Evolutionary conservation across 2,797 vertebrate species (phyloP).

Genomic region (Gymnopithys bicolor): DNA sequence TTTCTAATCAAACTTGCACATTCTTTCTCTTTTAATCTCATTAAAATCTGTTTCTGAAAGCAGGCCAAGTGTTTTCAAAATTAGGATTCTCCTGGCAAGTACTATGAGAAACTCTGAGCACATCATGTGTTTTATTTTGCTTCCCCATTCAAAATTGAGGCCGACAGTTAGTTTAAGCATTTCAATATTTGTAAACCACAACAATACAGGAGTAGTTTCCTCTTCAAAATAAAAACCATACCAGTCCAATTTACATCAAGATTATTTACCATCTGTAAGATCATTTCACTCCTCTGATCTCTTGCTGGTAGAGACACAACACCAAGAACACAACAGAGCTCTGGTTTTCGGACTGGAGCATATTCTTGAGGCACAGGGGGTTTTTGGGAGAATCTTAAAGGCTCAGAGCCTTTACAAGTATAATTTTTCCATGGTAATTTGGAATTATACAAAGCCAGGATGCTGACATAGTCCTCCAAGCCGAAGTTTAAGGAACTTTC

Average conservation of each 20-base stretch:
- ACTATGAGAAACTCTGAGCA: constrained; percentile 36
- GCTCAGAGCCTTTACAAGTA: background rate
- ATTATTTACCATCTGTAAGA: constrained; percentile 4
- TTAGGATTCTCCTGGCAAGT: constrained; percentile 42
- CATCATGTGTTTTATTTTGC: constrained; percentile 35
- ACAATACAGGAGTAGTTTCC: constrained; percentile 27
- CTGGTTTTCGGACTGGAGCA: background rate
- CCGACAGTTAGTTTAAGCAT: constrained; percentile 35
- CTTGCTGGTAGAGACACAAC: background rate
- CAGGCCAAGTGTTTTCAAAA: constrained; percentile 55
- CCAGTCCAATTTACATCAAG: constrained; percentile 1
- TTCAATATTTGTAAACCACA: constrained; percentile 55
- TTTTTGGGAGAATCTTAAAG: background rate
- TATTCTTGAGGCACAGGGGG: background rate
- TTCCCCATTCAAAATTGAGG: constrained; percentile 45
- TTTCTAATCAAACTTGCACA: constrained; percentile 41
- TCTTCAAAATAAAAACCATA: constrained; percentile 33
- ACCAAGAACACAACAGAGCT: background rate
- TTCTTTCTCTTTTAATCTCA: constrained; percentile 53
- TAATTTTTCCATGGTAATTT: background rate
- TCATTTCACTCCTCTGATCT: background rate
- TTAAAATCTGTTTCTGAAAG: constrained; percentile 51
- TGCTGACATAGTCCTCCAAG: background rate
- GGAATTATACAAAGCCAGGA: background rate
- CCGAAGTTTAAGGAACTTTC: background rate